These are phyloP conservation scores for Dolichallabes microphthalmus DNA, from an alignment of 2,113 vertebrate species.

Conservation along the genomic window DNA sequence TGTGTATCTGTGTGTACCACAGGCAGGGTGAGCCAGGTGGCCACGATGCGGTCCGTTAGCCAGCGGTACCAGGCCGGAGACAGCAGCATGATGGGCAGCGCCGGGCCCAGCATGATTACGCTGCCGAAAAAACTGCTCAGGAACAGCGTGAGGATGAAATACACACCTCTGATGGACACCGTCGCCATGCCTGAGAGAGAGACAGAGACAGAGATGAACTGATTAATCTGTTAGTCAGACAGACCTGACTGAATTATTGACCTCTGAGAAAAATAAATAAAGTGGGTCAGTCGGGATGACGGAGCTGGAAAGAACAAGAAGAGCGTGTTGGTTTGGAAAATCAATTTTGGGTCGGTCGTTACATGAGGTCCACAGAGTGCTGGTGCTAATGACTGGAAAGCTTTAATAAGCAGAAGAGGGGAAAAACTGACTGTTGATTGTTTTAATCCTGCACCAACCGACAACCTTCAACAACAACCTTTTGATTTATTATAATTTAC, in stretches of 20 bases:
- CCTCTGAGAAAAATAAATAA: background rate
- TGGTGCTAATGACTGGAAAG: background rate
- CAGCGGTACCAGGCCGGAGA: slow-evolving; percentile 93
- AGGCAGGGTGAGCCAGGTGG: slow-evolving; percentile 93
- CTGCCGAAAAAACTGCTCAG: slow-evolving; percentile 92
- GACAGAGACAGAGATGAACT: slow-evolving; percentile 11
- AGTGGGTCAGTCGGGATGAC: background rate
- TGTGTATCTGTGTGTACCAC: slow-evolving; percentile 78
- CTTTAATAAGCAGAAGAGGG: background rate
- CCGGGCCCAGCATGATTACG: slow-evolving; percentile 89
- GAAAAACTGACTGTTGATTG: too few species aligned
- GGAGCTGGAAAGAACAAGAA: background rate
- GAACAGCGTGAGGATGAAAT: slow-evolving; percentile 87
- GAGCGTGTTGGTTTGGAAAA: slow-evolving; percentile 16
- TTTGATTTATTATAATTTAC: background rate
- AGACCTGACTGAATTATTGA: slow-evolving; percentile 9
- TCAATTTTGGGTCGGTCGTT: background rate
- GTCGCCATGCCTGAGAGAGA: slow-evolving; percentile 80
- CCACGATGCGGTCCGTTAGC: slow-evolving; percentile 88
- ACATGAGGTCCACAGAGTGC: background rate
- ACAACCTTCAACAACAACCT: background rate
- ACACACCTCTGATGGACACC: slow-evolving; percentile 88
- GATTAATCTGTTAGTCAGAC: slow-evolving; percentile 1
- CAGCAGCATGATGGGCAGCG: slow-evolving; percentile 89
- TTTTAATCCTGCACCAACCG: background rate